Conservation (phyloP, 2,888 invertebrate genomes). For the Tetramorium bicarinatum region DNA sequence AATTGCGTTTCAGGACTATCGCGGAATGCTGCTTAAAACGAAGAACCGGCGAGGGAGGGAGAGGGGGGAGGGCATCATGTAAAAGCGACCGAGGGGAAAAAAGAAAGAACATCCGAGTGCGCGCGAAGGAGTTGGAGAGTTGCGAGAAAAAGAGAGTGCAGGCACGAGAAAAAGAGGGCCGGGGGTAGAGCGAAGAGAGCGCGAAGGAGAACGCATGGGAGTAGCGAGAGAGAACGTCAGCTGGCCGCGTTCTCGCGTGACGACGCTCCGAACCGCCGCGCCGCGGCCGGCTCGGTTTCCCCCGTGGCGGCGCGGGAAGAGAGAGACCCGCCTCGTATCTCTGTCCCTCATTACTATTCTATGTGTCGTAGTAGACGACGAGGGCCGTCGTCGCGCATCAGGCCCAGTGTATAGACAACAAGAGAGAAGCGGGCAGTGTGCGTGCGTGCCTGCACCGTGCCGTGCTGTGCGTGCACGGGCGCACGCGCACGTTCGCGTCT, state of each 20-base stretch:
- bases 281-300: slow-evolving; percentile 74
- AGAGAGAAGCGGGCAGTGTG: slow-evolving; percentile 59
- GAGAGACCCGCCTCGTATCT: slow-evolving; percentile 79
- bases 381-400: slow-evolving; percentile 56
- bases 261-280: slow-evolving; percentile 77
- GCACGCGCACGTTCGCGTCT: slow-evolving; percentile 71
- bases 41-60: not conserved
- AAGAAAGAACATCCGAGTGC: slow-evolving; percentile 24
- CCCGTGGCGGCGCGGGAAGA: slow-evolving; percentile 69
- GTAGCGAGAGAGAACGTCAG: slow-evolving; percentile 79
- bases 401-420: slow-evolving; percentile 50
- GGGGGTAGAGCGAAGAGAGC: slow-evolving; percentile 12
- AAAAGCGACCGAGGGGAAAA: slow-evolving; percentile 30
- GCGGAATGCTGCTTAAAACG: not conserved
- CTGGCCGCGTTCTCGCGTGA: slow-evolving; percentile 83
- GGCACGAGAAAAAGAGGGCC: slow-evolving; percentile 45
- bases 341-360: slow-evolving; percentile 82
- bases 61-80: slow-evolving; percentile 29
- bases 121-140: slow-evolving; percentile 35
- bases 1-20: not conserved
- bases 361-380: slow-evolving; percentile 71
- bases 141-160: slow-evolving; percentile 43
- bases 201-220: slow-evolving; percentile 53
- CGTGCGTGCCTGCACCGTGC: slow-evolving; percentile 63
- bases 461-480: slow-evolving; percentile 66